These are phyloP conservation scores for Cerceris rybyensis DNA, from an alignment of 2,888 invertebrate species.

Conservation along the genomic window DNA sequence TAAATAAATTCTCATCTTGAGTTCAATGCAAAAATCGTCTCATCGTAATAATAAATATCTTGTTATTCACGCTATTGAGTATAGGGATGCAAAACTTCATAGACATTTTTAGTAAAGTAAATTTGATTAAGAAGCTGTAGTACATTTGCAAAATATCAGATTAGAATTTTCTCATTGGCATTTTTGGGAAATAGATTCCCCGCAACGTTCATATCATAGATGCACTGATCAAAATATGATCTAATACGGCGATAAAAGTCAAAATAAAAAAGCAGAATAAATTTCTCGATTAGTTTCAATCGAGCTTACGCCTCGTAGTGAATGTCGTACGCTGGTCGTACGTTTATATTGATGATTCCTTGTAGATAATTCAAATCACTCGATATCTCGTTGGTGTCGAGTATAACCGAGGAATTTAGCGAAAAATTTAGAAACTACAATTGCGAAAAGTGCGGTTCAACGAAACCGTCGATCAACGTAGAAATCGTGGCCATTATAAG, in stretches of 20 bases:
- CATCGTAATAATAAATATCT: no score
- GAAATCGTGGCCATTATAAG: background rate
- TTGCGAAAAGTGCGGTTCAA: background rate
- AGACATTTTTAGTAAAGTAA: no score
- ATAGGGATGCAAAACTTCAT: no score
- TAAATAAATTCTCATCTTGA: no score
- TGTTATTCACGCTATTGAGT: no score
- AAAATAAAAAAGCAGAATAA: background rate
- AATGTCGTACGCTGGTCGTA: slow-evolving; percentile 56
- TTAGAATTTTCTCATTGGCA: no score
- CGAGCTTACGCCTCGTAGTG: slow-evolving; percentile 52
- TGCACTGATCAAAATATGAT: background rate
- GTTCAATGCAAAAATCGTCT: no score
- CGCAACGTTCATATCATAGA: background rate
- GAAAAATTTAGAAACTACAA: slow-evolving; percentile 5
- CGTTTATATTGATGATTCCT: slow-evolving; percentile 24
- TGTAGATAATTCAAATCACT: slow-evolving; percentile 35
- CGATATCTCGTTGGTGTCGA: slow-evolving; percentile 11
- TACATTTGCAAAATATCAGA: no score
- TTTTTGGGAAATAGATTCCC: no score
- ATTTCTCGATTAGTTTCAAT: no score
- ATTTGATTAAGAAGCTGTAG: no score
- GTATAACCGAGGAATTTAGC: slow-evolving; percentile 11
- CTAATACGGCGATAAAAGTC: background rate
- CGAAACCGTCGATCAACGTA: background rate